These are phyloP conservation scores for Oreotragus oreotragus DNA, from an alignment of 2,113 vertebrate species.

Conservation along the genomic window DNA sequence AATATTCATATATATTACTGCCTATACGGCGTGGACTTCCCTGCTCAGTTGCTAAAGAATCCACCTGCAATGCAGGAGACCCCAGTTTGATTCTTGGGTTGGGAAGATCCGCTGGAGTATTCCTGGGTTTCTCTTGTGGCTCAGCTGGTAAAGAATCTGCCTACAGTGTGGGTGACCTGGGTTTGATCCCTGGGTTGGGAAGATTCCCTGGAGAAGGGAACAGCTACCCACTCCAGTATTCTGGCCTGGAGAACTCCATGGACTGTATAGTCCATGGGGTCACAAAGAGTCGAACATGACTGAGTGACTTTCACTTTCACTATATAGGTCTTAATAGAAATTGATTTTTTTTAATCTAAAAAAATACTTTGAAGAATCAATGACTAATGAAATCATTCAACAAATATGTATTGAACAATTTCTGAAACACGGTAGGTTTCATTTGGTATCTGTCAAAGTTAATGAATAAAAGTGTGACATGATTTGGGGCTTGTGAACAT, in stretches of 20 bases:
- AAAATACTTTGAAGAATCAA: neutral
- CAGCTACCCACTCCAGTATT: neutral
- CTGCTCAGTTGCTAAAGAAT: neutral
- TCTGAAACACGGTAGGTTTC: neutral
- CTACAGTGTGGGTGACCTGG: neutral
- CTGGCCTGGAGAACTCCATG: neutral
- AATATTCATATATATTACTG: neutral
- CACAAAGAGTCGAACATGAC: neutral
- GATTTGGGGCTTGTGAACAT: neutral
- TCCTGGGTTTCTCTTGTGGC: neutral
- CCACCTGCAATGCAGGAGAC: neutral
- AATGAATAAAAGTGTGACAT: neutral
- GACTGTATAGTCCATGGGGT: neutral
- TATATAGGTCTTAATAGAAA: neutral
- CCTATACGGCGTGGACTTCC: neutral
- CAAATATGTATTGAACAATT: neutral
- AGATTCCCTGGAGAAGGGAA: neutral
- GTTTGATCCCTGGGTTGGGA: neutral
- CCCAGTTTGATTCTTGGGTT: neutral
- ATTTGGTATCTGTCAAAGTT: neutral
- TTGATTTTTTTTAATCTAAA: neutral
- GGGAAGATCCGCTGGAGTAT: fast-evolving
- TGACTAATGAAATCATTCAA: neutral
- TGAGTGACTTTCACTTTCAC: neutral
- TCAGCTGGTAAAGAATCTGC: neutral